Base-by-base conservation (phyloP, 2,888 invertebrate genomes). In the Pseudoips prasinana region DNA sequence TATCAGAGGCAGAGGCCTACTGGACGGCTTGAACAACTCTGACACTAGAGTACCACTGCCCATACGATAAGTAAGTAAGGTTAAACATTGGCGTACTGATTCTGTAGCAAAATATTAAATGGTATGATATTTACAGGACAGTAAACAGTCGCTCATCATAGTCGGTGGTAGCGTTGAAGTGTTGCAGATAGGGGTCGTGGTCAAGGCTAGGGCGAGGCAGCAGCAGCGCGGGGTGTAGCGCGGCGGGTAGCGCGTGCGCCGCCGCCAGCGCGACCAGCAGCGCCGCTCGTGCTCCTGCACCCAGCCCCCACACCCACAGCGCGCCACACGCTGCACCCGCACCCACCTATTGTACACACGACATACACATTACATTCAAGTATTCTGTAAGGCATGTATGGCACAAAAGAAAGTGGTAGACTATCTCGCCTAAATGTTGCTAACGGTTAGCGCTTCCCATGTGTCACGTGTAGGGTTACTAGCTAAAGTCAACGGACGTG, bases 221-320 rank as follows among this genome's bases (percentile, higher is more conserved):
- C 10, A 79, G 66, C 43, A 83, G 46, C 17, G 67, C 69, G 1
- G 81, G 80, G 41, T 71, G 53, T 39, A 73, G 49, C 8, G 58
- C 33, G n/a, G 74, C 70, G 1, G 86, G 80, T 25, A 74, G 17
- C 19, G 73, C 64, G 58, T 82, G 79, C 35, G 66, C 67, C 0
- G 52, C 52, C 10, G 76, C 75, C 32, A 84, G 47, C 36, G 60
- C 28, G n/a, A 48, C 35, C 46, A 84, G 60, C 41, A 83, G 43
- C 28, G 40, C 44, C 14, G 65, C 62, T 28, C 88, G 80, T 36
- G 63, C 58, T 18, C 65, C 55, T 5, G 74, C 74, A 8, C 80
- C 61, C 42, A 83, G 53, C 10, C 86, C 85, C 1, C 78, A 70
- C 51, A 84, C 75, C 79, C 83, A 83, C 41, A 89, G 51, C 22